Conservation (phyloP, 2,113 vertebrate genomes). For the Mungos mungo region DNA sequence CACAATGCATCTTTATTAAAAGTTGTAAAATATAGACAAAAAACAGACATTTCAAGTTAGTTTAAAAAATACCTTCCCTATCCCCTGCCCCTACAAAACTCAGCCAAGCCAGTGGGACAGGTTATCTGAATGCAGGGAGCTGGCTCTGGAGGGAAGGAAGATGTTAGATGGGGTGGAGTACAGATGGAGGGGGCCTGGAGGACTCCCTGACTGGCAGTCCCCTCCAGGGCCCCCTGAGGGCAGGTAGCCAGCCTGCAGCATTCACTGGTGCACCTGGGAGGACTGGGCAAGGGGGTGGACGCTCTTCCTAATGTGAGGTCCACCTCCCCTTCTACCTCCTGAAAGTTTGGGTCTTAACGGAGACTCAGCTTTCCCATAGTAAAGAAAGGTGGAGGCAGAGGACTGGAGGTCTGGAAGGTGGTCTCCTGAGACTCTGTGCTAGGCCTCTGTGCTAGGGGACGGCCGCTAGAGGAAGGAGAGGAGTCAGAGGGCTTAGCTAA, state of each 20-base stretch:
- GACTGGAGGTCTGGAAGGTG: not conserved
- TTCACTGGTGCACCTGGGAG: not conserved
- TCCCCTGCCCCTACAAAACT: slow-evolving; percentile 42
- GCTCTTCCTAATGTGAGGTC: not conserved
- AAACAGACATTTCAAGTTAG: slow-evolving; percentile 66
- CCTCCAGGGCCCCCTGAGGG: not conserved
- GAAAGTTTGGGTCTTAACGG: not conserved
- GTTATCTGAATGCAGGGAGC: not conserved
- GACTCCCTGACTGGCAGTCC: not conserved
- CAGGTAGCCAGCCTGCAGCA: not conserved
- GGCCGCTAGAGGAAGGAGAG: not conserved
- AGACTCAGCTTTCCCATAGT: not conserved
- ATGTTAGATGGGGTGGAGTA: not conserved
- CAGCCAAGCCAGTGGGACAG: slow-evolving; percentile 54
- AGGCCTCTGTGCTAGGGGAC: not conserved
- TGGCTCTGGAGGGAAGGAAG: not conserved
- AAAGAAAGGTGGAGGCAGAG: not conserved
- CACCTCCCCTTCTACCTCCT: not conserved
- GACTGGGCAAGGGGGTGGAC: too few species aligned
- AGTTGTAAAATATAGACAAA: slow-evolving; percentile 55
- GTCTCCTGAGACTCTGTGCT: not conserved
- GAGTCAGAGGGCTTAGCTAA: not conserved
- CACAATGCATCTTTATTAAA: slow-evolving; percentile 69
- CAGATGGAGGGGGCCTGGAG: not conserved
- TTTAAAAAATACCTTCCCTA: slow-evolving; percentile 37